Percentiles rank a stretch among this genome's conserved stretches.
Conservation (phyloP, 2,888 invertebrate species). For the Ectobius pallidus region DNA sequence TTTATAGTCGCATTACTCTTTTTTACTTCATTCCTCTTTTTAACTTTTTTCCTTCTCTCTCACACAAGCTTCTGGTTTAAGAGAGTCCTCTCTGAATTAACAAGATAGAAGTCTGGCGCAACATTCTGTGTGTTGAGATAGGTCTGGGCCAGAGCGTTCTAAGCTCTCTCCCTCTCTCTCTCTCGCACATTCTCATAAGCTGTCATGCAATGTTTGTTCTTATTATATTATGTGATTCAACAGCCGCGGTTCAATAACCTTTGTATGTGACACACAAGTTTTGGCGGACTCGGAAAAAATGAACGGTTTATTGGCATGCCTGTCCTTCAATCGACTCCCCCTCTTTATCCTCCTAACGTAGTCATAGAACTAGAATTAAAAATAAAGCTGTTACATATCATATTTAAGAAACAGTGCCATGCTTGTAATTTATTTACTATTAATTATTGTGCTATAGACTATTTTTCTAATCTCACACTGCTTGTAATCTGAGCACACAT, state of each 20-base stretch:
- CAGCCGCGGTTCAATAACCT: slow-evolving; percentile 18
- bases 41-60: slow-evolving; percentile 25
- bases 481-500: too few relatives aligned
- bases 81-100: slow-evolving; percentile 25
- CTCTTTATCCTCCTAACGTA: too few relatives aligned
- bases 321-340: not conserved
- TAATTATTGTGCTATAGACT: too few relatives aligned
- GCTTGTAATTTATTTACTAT: too few relatives aligned
- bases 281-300: not conserved
- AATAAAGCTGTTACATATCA: too few relatives aligned
- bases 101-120: slow-evolving; percentile 27
- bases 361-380: too few relatives aligned
- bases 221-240: slow-evolving; percentile 25
- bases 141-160: slow-evolving; percentile 25
- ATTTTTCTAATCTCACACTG: too few relatives aligned
- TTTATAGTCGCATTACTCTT: slow-evolving; percentile 15
- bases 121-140: slow-evolving; percentile 23
- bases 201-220: slow-evolving; percentile 24
- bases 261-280: not conserved
- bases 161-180: slow-evolving; percentile 1
- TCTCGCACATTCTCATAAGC: not conserved
- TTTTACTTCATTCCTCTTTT: slow-evolving; percentile 14
- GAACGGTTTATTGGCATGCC: too few relatives aligned
- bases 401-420: too few relatives aligned
- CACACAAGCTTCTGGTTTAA: slow-evolving; percentile 3